These are phyloP conservation scores for Brachionus calyciflorus DNA, from an alignment of 1,140 invertebrate genomes.

Conservation along the genomic window DNA sequence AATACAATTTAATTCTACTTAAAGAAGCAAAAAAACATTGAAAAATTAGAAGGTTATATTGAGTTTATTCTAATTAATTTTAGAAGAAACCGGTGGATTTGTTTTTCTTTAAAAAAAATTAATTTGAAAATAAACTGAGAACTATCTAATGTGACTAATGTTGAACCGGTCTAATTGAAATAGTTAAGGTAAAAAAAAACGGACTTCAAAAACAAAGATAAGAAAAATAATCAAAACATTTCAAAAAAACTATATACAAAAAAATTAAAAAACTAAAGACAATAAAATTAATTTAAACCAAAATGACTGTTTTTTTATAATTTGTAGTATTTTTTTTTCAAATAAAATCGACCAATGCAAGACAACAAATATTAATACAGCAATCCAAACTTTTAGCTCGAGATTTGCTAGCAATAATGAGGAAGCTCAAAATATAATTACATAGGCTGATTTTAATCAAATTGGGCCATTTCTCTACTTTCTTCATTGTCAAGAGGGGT, in stretches of 20 bases:
- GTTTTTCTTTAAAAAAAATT: too few species aligned
- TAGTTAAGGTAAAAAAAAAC: too few species aligned
- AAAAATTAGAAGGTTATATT: too few species aligned
- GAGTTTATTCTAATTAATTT: too few species aligned
- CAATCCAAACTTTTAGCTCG: constrained; percentile 39
- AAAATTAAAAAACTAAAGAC: not conserved
- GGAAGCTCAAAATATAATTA: not conserved
- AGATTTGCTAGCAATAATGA: constrained; percentile 2
- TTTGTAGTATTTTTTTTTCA: not conserved
- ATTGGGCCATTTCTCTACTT: not conserved
- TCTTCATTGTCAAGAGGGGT: constrained; percentile 1
- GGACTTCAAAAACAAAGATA: too few species aligned
- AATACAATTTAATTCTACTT: too few species aligned
- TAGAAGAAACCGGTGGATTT: too few species aligned
- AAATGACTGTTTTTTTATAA: constrained; percentile 38
- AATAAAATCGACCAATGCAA: not conserved
- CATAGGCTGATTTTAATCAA: not conserved
- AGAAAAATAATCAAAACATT: not conserved
- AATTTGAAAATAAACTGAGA: too few species aligned
- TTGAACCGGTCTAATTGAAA: too few species aligned
- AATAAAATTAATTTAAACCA: not conserved
- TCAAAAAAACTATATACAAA: not conserved
- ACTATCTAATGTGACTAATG: too few species aligned
- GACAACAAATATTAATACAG: constrained; percentile 4
- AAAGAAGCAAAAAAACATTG: too few species aligned